These are phyloP conservation scores for Dolomedes plantarius DNA, from an alignment of 2,888 invertebrate genomes.

Conservation along the genomic window DNA sequence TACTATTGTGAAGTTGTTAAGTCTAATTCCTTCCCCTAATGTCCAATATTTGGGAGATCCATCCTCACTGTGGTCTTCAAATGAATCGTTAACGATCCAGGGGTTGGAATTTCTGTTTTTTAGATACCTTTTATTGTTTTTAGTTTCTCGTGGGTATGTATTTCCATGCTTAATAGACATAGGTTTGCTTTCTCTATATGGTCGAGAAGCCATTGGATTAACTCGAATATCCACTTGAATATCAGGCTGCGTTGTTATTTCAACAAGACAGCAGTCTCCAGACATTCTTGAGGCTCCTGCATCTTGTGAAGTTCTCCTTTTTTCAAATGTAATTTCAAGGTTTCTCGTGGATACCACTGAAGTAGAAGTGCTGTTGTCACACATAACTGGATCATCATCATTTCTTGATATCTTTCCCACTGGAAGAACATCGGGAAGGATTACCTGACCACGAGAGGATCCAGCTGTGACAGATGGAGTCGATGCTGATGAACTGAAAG, in stretches of 20 bases:
- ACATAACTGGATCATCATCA: conserved; percentile 34
- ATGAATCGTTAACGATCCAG: conserved; percentile 64
- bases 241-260: conserved; percentile 64
- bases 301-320: conserved; percentile 41
- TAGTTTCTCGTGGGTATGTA: conserved; percentile 60
- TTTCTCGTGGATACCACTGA: conserved; percentile 44
- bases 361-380: conserved; percentile 21
- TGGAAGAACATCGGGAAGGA: conserved; percentile 60
- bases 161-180: conserved; percentile 57
- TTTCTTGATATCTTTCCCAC: conserved; percentile 34
- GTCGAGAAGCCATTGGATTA: conserved; percentile 43
- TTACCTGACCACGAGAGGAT: conserved; percentile 36
- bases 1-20: conserved; percentile 63
- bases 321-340: conserved; percentile 49
- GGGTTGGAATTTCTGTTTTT: conserved; percentile 52
- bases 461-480: conserved; percentile 28
- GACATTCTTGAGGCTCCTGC: conserved; percentile 26
- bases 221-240: conserved; percentile 63
- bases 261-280: conserved; percentile 56
- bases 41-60: conserved; percentile 40
- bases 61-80: conserved; percentile 54
- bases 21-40: conserved; percentile 58
- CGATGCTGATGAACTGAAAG: conserved; percentile 52
- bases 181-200: conserved; percentile 29
- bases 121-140: conserved; percentile 45